Conservation (phyloP, 2,888 invertebrate species). For the Machimus atricapillus region DNA sequence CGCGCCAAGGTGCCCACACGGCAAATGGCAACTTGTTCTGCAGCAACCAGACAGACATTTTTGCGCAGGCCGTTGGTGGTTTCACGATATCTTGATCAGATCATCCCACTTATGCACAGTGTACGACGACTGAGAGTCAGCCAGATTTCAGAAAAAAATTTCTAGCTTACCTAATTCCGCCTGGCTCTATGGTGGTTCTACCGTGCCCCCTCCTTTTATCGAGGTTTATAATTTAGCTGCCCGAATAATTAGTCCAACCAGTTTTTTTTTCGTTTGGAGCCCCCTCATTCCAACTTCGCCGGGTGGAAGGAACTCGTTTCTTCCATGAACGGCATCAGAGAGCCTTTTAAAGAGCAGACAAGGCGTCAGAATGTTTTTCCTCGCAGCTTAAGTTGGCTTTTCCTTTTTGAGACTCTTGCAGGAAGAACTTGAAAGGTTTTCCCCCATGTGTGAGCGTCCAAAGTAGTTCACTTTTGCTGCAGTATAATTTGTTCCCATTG, state of each 20-base stretch:
- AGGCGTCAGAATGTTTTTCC: neutral
- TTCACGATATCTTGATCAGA: neutral
- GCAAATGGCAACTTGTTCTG: neutral
- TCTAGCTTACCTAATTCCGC: neutral
- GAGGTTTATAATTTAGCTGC: neutral
- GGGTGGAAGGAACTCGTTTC: neutral
- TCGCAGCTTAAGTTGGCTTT: neutral
- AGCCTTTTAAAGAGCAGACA: neutral
- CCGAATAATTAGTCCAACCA: neutral
- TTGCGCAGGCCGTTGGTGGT: neutral
- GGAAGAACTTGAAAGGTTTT: neutral
- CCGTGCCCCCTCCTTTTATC: neutral
- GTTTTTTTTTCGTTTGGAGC: neutral
- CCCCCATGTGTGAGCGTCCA: neutral
- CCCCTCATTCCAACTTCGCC: neutral
- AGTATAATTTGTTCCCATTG: neutral
- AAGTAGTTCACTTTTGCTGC: neutral
- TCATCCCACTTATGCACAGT: neutral
- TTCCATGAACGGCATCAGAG: neutral
- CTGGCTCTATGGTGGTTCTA: neutral
- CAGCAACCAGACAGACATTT: neutral
- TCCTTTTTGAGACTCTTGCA: neutral
- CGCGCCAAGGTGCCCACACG: neutral
- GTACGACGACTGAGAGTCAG: neutral
- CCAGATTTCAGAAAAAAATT: neutral